phyloP scores from a whole-genome alignment of 2,113 vertebrate genomes.

The Myotis brandtii region DNA sequence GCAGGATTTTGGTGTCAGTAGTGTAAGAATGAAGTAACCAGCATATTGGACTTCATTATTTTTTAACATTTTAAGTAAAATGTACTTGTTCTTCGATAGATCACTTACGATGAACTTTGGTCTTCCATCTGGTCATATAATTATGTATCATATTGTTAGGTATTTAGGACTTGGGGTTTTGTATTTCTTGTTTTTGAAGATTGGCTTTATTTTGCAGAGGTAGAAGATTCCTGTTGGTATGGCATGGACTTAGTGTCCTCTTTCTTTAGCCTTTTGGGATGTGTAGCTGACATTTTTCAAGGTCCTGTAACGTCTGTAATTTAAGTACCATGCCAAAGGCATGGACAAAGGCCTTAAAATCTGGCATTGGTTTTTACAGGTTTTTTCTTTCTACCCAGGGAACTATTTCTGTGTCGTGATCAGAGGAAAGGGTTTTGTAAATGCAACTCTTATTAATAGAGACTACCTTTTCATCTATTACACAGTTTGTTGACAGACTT shows the following conservation, averaged over 20 bases:
- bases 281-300: conserved; percentile 15
- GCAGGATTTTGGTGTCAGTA: neutral
- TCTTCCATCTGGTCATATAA: neutral
- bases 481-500: conserved; percentile 1
- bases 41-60: neutral
- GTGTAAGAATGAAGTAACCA: neutral
- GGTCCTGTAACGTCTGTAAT: neutral
- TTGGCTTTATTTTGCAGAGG: neutral
- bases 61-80: conserved; percentile 39
- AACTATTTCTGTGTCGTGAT: neutral
- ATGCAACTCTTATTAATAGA: neutral
- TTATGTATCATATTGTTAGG: neutral
- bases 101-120: neutral
- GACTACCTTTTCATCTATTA: neutral
- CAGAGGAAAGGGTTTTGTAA: conserved; percentile 24
- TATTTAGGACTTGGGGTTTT: neutral
- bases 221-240: neutral
- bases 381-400: neutral
- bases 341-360: neutral
- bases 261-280: neutral
- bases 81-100: neutral
- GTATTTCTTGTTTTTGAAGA: neutral
- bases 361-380: neutral
- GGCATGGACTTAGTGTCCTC: neutral
- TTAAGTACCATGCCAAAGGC: neutral